Base-by-base conservation (phyloP, 2,113 vertebrate species). In the Pluvianellus socialis region DNA sequence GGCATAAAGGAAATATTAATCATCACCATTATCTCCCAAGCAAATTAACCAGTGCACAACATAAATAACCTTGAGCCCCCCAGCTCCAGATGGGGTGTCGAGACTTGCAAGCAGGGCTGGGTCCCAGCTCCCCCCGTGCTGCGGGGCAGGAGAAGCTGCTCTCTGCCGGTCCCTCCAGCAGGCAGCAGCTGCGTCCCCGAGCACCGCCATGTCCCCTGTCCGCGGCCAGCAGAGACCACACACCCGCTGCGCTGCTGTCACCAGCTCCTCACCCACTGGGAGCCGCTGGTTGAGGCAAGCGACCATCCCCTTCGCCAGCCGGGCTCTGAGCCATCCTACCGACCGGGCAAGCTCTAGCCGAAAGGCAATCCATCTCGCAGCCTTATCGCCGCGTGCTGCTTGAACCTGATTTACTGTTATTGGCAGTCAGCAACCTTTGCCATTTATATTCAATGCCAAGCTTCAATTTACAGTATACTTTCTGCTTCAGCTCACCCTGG, bases 381-480 rank as follows among this genome's bases (percentile, higher is more conserved):
- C 77, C 81, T 84, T 52, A 58, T 71, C 15, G 2, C 66, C 32
- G 20, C 2, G 10, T 8, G 50, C 74, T 47, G 35, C 89, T 79
- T 30, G 22, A 83, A 45, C 90, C 89, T 86, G 88, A 93, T 93
- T 94, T 85, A 83, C 85, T 66, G 77, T 40, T 56, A 91, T 47
- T 94, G 94, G 95, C 95, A 79, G 55, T 9, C 87, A 90, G 92
- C 91, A 95, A 76, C 89, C 92, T 86, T 38, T 74, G 75, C 94
- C 94, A 71, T 97, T 96, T 79, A 81, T 93, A 95, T 92, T 96
- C 88, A 30, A 27, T 56, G 94, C 92, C 96, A 95, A 93, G 79
- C 88, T 95, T 79, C 96, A 92, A 95, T 98, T 96, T 97, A 96
- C 70, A 86, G 88, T 47, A 92, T 33, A 61, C 63, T 90, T 89